Evolutionary conservation across 2,888 invertebrate genomes (phyloP), one percentile per base, ranked within the genome.

Genomic region (Meteorus colon): DNA sequence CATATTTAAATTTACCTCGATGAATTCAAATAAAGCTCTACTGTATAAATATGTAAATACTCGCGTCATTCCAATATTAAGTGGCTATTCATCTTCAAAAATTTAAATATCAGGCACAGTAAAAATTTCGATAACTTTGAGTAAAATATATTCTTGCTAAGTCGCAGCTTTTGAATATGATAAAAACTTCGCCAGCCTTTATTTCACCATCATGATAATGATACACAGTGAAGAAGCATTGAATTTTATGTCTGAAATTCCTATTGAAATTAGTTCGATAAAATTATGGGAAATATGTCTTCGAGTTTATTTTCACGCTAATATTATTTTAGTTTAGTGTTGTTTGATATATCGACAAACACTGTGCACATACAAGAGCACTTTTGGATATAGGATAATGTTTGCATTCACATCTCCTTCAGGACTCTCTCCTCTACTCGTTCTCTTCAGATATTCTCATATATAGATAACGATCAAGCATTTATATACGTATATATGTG

Each of bases 361-460:
- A 60, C 59, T 59, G 29, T 19, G 59, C 63, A 29, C 37, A 66
- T 45, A 66, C 24, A 10, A 27, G 5, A 24, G 71, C 71, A 75
- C 71, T 75, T 66, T 66, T 27, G 27, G 27, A 55, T 6, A 55
- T 55, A 34, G 71, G 71, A 75, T 75, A 66, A 75, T 75, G 41
- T 75, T 75, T 75, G 67, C 71, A 71, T 59, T 71, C 65, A 73
- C 51, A 19, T 19, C 19, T 55, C 6, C 37, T 59, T 59, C 69
- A 16, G 66, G 12, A 29, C 27, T 51, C 70, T 75, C 65, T 62
- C 37, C 29, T 51, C 62, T 51, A 51, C 55, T 27, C 67, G 34
- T 75, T 51, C 65, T 51, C 41, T 74, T 63, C 71, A 29, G 60
- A 45, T 24, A n/a, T 27, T 60, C n/a, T n/a, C 16, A 29, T n/a